Base-by-base conservation (phyloP, 2,888 invertebrate genomes). In the Unio pictorum region DNA sequence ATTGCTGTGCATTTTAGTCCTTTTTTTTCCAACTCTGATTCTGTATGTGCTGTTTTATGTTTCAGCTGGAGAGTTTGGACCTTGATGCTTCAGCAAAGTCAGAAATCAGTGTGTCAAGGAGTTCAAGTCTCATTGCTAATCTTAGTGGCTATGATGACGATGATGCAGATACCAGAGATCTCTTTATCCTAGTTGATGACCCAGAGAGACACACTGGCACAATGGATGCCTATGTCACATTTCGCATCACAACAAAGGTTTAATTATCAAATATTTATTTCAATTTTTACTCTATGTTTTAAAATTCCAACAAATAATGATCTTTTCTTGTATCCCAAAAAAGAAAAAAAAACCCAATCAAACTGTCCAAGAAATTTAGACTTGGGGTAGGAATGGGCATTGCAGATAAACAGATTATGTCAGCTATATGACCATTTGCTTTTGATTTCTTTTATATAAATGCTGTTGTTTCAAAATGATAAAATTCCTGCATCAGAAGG, bases 171-270 rank as follows among this genome's bases (percentile, higher is more conserved):
- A 81, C 85, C 7, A 81, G 81, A 56, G 94, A 94, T 85, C 87
- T 94, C 23, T 93, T 93, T 87, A 92, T 94, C 5, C 91, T 92
- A 88, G 93, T 94, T 55, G 94, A 94, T 84, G 93, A 93, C 89
- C 94, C 94, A 8, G 94, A 94, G 83, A 94, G 94, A 86, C 93
- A 94, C 89, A 91, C 93, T 62, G 93, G 94, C 81, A 93, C 93
- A 0, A 91, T 94, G 83, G 94, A 94, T 85, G 94, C 94, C 0
- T 94, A 92, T 81, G 93, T 94, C 67, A 93, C 94, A 63, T 94
- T 94, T 84, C 91, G 93, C 66, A 92, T 94, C 56, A 92, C 92
- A n/a, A 93, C 93, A 1, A 93, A 92, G 90, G 93, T 93, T 86
- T 82, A 18, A 45, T 45, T 61, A 18, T 8, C 30, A 28, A 4